Evolutionary conservation across 2,888 invertebrate genomes (phyloP).

Genomic region (Rhamphomyia laevipes): DNA sequence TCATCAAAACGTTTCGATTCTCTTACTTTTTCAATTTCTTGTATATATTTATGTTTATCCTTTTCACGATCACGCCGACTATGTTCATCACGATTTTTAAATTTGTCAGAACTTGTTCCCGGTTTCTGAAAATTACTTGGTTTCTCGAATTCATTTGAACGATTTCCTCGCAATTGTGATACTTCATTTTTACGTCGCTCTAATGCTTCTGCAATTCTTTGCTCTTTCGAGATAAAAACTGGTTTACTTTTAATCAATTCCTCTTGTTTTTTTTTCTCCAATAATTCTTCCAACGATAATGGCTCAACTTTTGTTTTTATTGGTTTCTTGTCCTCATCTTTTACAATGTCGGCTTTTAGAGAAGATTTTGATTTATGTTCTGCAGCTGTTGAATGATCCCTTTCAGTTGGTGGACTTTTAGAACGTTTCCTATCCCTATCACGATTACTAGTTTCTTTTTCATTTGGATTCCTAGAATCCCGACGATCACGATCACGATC

Average conservation of each 20-base stretch:
- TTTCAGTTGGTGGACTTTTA: too few species aligned
- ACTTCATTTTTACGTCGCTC: constrained; percentile 82
- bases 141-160: constrained; percentile 10
- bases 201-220: constrained; percentile 81
- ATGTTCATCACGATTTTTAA: not conserved
- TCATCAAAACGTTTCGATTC: constrained; percentile 32
- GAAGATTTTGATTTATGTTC: not conserved
- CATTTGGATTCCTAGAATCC: too few species aligned
- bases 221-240: constrained; percentile 92
- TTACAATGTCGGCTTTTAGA: constrained; percentile 28
- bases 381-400: too few species aligned
- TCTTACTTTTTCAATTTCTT: constrained; percentile 49
- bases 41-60: constrained; percentile 45
- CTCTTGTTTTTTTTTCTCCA: constrained; percentile 92
- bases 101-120: constrained; percentile 17
- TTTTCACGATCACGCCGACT: constrained; percentile 29
- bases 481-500: too few species aligned
- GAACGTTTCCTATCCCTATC: too few species aligned
- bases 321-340: constrained; percentile 38
- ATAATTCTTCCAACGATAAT: constrained; percentile 85
- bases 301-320: constrained; percentile 55
- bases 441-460: too few species aligned
- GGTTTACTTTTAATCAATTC: constrained; percentile 93
- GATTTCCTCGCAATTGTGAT: constrained; percentile 60
- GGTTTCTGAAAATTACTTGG: constrained; percentile 22